phyloP scores from a whole-genome alignment of 1,140 invertebrate genomes.

The Choristoneura fumiferana region DNA sequence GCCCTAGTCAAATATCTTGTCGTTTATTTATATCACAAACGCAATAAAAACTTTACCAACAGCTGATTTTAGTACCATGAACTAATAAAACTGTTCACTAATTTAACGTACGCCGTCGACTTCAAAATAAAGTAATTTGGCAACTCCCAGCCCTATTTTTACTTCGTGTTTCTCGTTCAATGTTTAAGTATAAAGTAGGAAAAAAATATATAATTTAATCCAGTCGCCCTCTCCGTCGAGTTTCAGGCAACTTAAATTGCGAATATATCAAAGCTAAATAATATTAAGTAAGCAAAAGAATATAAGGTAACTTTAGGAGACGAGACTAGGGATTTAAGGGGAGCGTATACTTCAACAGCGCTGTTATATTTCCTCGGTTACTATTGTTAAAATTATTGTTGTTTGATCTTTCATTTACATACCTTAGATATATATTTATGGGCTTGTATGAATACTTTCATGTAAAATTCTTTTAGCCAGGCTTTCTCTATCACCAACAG shows the following conservation, averaged over 20 bases:
- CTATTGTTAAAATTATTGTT: too few species aligned
- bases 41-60: too few species aligned
- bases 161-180: constrained; percentile 23
- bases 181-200: constrained; percentile 51
- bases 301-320: constrained; percentile 63
- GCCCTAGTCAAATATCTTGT: too few species aligned
- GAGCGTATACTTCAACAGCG: constrained; percentile 28
- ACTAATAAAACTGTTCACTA: not conserved
- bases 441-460: too few species aligned
- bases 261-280: constrained; percentile 76
- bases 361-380: too few species aligned
- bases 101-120: not conserved
- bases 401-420: too few species aligned
- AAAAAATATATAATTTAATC: constrained; percentile 73
- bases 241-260: constrained; percentile 75
- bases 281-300: constrained; percentile 71
- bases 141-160: constrained; percentile 24
- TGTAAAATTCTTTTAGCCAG: too few species aligned
- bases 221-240: constrained; percentile 50
- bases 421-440: too few species aligned
- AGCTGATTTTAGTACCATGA: too few species aligned
- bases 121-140: constrained; percentile 12
- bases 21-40: too few species aligned
- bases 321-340: constrained; percentile 43
- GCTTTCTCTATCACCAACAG: too few species aligned